A percentile compares a stretch with the other conserved stretches of the same genome.
These are phyloP conservation scores for Synanthedon vespiformis DNA, from an alignment of 2,888 invertebrate species.

Conservation along the genomic window DNA sequence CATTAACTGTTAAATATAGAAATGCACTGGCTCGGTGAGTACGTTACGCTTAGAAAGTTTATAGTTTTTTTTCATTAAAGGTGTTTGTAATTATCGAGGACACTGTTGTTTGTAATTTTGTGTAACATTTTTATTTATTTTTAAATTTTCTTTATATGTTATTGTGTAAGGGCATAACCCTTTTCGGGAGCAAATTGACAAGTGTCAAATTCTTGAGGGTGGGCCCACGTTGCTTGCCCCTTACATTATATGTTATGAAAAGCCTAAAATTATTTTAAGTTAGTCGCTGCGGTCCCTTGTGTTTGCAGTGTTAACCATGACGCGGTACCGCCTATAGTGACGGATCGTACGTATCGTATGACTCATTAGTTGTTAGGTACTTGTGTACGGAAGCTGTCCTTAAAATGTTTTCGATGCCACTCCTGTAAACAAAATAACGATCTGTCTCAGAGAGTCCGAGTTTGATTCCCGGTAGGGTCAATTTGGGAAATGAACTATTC, in stretches of 20 bases:
- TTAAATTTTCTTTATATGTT: slow-evolving; percentile 20
- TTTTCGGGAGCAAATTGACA: slow-evolving; percentile 48
- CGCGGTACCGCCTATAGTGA: slow-evolving; percentile 52
- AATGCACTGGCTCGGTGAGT: slow-evolving; percentile 96
- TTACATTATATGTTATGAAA: neutral
- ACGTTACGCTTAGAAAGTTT: slow-evolving; percentile 68
- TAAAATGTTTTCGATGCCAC: slow-evolving; percentile 52
- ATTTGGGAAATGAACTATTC: too few species aligned
- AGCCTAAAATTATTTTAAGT: slow-evolving; percentile 1
- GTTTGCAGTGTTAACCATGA: slow-evolving; percentile 23
- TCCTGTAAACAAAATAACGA: slow-evolving; percentile 27
- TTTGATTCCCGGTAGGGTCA: too few species aligned
- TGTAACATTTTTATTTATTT: slow-evolving; percentile 2
- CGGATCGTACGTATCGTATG: slow-evolving; percentile 40
- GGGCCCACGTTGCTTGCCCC: slow-evolving; percentile 63
- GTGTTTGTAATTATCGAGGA: slow-evolving; percentile 21
- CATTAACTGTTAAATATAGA: slow-evolving; percentile 93
- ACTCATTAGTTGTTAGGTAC: slow-evolving; percentile 54
- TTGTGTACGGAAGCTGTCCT: slow-evolving; percentile 52
- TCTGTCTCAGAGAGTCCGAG: too few species aligned
- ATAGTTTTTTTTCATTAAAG: slow-evolving; percentile 39
- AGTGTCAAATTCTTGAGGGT: slow-evolving; percentile 58
- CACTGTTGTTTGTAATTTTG: too few species aligned
- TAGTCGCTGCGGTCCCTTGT: neutral
- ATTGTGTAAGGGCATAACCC: slow-evolving; percentile 45